phyloP scores from a whole-genome alignment of 1,140 invertebrate genomes.

The Spodoptera litura region DNA sequence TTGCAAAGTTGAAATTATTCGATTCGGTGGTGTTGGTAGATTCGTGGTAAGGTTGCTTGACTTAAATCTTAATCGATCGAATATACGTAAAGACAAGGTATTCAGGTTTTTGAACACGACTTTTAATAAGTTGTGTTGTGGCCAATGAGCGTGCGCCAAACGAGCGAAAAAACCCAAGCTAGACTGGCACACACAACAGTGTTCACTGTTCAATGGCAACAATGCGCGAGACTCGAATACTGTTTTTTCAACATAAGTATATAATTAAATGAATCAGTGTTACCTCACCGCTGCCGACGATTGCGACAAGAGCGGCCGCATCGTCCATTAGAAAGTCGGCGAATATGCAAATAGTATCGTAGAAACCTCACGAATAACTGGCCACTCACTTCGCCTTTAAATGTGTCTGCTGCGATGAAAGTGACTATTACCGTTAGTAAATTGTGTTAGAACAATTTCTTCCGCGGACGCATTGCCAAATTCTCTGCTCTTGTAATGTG shows the following conservation, averaged over 20 bases:
- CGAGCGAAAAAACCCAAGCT: constrained; percentile 58
- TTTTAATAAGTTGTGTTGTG: constrained; percentile 57
- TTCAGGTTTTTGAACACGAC: constrained; percentile 62
- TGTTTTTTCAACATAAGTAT: constrained; percentile 65
- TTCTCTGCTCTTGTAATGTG: constrained; percentile 55
- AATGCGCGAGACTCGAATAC: constrained; percentile 68
- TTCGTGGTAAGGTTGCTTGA: constrained; percentile 58
- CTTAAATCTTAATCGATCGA: constrained; percentile 62
- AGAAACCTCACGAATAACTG: constrained; percentile 85
- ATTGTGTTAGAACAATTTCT: constrained; percentile 78
- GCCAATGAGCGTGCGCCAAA: constrained; percentile 56
- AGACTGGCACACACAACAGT: constrained; percentile 53
- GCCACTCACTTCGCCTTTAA: constrained; percentile 84
- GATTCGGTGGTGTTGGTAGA: constrained; percentile 48
- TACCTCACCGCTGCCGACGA: constrained; percentile 80
- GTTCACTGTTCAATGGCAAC: constrained; percentile 58
- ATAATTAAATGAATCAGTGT: constrained; percentile 82
- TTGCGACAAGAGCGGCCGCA: constrained; percentile 82
- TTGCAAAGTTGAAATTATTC: constrained; percentile 64
- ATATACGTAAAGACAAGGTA: constrained; percentile 63
- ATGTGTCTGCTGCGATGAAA: constrained; percentile 84
- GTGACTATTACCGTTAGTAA: constrained; percentile 81
- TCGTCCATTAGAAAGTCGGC: constrained; percentile 85
- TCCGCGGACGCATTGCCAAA: constrained; percentile 63
- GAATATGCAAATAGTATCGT: constrained; percentile 86